phyloP scores from a whole-genome alignment of 2,888 invertebrate genomes.

The Arge pagana region DNA sequence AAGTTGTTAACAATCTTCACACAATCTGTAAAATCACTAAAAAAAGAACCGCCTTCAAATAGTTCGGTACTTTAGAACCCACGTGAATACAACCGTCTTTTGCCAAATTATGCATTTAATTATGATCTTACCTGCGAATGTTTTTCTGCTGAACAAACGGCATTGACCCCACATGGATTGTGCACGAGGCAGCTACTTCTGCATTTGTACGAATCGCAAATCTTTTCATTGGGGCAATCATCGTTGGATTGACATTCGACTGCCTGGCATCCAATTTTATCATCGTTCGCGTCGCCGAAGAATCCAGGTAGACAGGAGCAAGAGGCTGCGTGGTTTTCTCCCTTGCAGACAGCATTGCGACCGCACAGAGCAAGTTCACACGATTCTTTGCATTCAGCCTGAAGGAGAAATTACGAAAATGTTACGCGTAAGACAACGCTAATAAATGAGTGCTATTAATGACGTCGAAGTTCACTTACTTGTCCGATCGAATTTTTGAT shows the following conservation, averaged over 20 bases:
- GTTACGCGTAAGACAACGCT: not conserved
- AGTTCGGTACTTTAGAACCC: not conserved
- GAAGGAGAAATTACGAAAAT: conserved; percentile 22
- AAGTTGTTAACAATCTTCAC: too few relatives aligned
- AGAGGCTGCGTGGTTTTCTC: conserved; percentile 72
- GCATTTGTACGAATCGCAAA: conserved; percentile 82
- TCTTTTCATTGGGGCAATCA: conserved; percentile 81
- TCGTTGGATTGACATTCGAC: conserved; percentile 75
- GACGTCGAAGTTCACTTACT: conserved; percentile 35
- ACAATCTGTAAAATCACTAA: too few relatives aligned
- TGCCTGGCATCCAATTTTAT: conserved; percentile 77
- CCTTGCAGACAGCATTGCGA: conserved; percentile 79
- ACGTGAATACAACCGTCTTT: not conserved
- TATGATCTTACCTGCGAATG: conserved; percentile 68
- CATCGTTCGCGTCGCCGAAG: conserved; percentile 74
- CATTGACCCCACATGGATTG: conserved; percentile 85
- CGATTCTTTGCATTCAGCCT: conserved; percentile 74
- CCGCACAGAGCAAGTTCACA: conserved; percentile 79
- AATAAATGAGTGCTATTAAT: not conserved
- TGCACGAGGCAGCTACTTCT: conserved; percentile 82
- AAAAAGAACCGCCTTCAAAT: not conserved
- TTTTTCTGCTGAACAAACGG: conserved; percentile 82
- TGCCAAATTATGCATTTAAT: not conserved
- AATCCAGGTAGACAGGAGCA: conserved; percentile 81
- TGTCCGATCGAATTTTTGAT: conserved; percentile 71